A percentile compares a stretch with the other conserved stretches of the same genome.
Conservation (phyloP, 2,113 vertebrate species). For the Hydropotes inermis region DNA sequence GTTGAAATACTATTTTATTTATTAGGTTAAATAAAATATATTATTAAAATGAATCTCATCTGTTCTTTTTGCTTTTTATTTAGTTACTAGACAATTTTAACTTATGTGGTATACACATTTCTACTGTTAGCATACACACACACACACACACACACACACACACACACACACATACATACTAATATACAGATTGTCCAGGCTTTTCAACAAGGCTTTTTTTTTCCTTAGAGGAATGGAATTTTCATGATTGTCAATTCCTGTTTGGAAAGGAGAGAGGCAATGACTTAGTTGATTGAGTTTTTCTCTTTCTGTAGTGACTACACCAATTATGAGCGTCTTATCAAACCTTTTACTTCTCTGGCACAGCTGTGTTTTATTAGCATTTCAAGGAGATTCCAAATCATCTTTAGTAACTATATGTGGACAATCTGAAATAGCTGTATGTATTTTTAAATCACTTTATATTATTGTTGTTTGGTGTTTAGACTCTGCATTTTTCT, state of each 20-base stretch:
- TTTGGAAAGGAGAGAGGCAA: not conserved
- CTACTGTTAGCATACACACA: not conserved
- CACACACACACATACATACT: no score
- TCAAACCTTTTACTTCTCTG: not conserved
- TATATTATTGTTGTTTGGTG: not conserved
- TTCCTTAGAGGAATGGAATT: not conserved
- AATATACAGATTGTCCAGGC: not conserved
- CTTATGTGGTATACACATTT: not conserved
- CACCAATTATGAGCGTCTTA: not conserved
- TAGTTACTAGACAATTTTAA: not conserved
- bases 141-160: no score
- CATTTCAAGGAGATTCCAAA: not conserved
- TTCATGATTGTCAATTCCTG: not conserved
- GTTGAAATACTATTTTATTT: not conserved
- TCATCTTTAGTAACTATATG: not conserved
- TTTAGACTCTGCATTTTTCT: not conserved
- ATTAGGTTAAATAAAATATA: not conserved
- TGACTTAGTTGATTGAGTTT: no score
- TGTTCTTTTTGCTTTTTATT: not conserved
- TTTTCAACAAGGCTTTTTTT: not conserved
- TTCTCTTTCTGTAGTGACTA: not conserved
- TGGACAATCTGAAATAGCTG: not conserved
- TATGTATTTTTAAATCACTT: not conserved
- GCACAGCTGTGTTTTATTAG: not conserved
- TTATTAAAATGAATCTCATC: not conserved